Evolutionary conservation across 2,888 invertebrate genomes (phyloP), one percentile per base, ranked within the genome.

Genomic region (Lasioglossum morio): DNA sequence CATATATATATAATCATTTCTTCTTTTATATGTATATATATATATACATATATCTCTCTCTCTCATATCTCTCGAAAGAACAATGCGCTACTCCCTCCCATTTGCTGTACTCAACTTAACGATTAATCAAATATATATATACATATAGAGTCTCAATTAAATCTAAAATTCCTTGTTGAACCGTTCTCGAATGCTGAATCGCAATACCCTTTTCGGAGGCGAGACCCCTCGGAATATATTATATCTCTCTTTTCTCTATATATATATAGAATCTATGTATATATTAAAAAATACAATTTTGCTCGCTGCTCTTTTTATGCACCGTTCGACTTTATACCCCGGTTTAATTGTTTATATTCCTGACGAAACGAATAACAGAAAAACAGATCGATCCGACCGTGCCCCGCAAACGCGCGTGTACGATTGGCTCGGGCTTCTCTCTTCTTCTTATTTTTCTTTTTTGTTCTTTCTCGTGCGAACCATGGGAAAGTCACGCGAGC

Each of bases 241-340:
- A 72, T 72, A 72, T 72, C 40, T 80, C 80, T 79, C 40, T 79
- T 70, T 57, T 57, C n/a, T 79, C 73, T 79, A 70, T 37, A 72
- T 53, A 72, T 53, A 72, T 77, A 82, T 46, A 70, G n/a, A 79
- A 76, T 53, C 30, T 73, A 48, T 74, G 77, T 72, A 75, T 75
- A 84, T 83, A 86, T 90, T 90, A 87, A 90, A 90, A 90, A 91
- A 90, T 90, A 90, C 88, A 89, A 88, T 90, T 91, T 90, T 88
- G 88, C 85, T 86, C 88, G 88, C 85, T 88, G 84, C 83, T 83
- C 72, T 81, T 69, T 63, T 77, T 74, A 72, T 66, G 84, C 77
- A 74, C 75, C 72, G 79, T 77, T 73, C 77, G 23, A 37, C 40
- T 70, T 43, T 70, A 40, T 43, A 66, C 12, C 40, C 27, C 40